These are phyloP conservation scores for Pachydiplax longipennis DNA, from an alignment of 2,888 invertebrate genomes.

Conservation along the genomic window DNA sequence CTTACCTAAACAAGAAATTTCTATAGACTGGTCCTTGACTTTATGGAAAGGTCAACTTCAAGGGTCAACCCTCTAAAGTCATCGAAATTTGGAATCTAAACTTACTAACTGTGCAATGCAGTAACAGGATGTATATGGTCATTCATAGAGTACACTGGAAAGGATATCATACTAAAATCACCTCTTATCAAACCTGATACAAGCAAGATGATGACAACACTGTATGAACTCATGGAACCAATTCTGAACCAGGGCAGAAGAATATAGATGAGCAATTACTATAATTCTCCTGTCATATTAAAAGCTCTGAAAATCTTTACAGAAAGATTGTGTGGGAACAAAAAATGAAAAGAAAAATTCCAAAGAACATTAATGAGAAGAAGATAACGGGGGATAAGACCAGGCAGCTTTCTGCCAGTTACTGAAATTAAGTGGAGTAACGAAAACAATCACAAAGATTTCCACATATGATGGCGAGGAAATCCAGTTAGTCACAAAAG, in stretches of 20 bases:
- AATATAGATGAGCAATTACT: conserved; percentile 41
- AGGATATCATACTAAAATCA: not conserved
- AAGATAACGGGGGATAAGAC: not conserved
- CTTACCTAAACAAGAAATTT: conserved; percentile 29
- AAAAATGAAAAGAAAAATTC: not conserved
- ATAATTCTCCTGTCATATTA: not conserved
- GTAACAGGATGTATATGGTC: conserved; percentile 17
- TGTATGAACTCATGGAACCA: not conserved
- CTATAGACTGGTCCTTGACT: conserved; percentile 22
- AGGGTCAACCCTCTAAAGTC: conserved; percentile 18
- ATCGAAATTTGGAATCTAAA: conserved; percentile 37
- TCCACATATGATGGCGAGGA: not conserved
- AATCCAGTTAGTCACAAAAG: not conserved
- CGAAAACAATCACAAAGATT: not conserved
- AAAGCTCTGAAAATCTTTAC: too few species aligned
- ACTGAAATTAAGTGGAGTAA: not conserved
- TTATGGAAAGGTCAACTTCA: conserved; percentile 35
- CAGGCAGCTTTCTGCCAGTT: too few species aligned
- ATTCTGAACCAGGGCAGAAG: not conserved
- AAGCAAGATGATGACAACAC: not conserved
- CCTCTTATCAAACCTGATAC: not conserved
- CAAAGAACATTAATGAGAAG: not conserved
- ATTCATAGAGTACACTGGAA: conserved; percentile 20
- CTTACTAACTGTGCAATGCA: conserved; percentile 33
- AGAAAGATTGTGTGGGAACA: not conserved